Base-by-base conservation (phyloP, 2,113 vertebrate species). In the Microtus pennsylvanicus region DNA sequence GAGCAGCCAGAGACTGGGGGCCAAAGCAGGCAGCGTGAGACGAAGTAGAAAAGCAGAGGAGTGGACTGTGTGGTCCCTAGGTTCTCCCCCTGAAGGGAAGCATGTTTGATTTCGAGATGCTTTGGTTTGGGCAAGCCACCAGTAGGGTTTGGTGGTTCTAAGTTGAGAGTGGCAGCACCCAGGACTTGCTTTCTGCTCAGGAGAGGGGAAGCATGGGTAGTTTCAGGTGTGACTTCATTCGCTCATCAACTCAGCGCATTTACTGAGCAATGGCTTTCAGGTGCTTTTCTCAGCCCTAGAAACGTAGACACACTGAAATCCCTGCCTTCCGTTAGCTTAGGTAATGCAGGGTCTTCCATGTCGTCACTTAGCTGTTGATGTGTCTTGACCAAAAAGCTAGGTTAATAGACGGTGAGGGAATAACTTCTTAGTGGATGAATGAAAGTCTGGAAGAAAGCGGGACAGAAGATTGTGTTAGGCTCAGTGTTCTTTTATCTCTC, bases 61-160 rank as follows among this genome's bases (percentile, higher is more conserved):
- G 35, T n/a, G 33, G 7, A 12, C 24, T 16, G 0, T 52, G 33
- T 5, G 26, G 55, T 42, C 42, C 86, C 33, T 47, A 80, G 28
- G 58, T 47, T 90, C 76, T 83, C 92, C 76, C 50, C 80, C 65
- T 92, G 50, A 91, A 94, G 47, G 65, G 65, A 92, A 58, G 58
- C 72, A 89, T 81, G 78, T 81, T 50, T 42, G 38, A 47, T n/a
- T 87, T 70, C 12, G 9, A 70, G 65, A 67, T 14, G 85, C 45
- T 50, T 69, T 87, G 35, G 65, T 52, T 52, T 87, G 70, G 67
- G 3, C 65, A 78, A 69, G 69, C 75, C 26, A 78, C 82, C 75
- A 19, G 45, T 50, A 81, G 76, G 97, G 63, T 3, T 19, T 72
- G 21, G 67, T 94, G 74, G 38, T 87, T 86, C 76, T 82, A 30